Evolutionary conservation across 2,113 vertebrate species (phyloP).

Genomic region (Rhinopomastus cyanomelas): DNA sequence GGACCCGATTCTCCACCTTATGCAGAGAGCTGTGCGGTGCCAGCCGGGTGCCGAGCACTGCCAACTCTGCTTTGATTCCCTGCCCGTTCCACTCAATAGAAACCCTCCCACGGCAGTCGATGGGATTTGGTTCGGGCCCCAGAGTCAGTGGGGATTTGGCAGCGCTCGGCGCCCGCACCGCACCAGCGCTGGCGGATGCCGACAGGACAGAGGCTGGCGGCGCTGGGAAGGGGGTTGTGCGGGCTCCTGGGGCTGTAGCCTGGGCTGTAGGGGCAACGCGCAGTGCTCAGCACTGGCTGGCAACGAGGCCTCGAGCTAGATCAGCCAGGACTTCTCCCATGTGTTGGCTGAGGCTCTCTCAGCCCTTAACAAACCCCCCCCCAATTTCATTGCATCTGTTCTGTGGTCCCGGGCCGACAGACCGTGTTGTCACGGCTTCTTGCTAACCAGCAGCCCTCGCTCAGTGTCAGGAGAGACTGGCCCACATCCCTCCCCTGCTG

Average conservation of each 20-base stretch:
- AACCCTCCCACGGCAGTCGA: conserved; percentile 45
- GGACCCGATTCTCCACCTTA: conserved; percentile 58
- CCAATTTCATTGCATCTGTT: neutral
- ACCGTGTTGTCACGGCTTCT: neutral
- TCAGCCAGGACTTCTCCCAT: neutral
- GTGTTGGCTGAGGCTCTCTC: neutral
- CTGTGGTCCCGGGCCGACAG: neutral
- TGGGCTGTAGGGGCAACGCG: neutral
- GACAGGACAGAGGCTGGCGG: neutral
- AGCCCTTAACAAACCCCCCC: neutral
- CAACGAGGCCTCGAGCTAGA: neutral
- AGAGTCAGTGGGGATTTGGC: conserved; percentile 27
- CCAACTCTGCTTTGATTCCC: conserved; percentile 60
- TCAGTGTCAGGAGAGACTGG: conserved; percentile 53
- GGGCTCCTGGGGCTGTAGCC: neutral
- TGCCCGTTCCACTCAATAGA: conserved; percentile 56
- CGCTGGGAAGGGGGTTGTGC: neutral
- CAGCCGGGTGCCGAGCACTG: conserved; percentile 46
- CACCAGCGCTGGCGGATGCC: neutral
- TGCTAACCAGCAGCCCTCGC: conserved; percentile 20
- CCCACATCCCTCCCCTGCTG: conserved; percentile 28
- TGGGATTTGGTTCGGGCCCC: conserved; percentile 34
- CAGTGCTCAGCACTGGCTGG: neutral
- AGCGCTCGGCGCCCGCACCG: neutral
- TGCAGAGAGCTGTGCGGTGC: conserved; percentile 22